Percentiles rank a stretch among this genome's conserved stretches.
Conservation (phyloP, 23 tunicate genomes). For the Halocynthia roretzi region DNA sequence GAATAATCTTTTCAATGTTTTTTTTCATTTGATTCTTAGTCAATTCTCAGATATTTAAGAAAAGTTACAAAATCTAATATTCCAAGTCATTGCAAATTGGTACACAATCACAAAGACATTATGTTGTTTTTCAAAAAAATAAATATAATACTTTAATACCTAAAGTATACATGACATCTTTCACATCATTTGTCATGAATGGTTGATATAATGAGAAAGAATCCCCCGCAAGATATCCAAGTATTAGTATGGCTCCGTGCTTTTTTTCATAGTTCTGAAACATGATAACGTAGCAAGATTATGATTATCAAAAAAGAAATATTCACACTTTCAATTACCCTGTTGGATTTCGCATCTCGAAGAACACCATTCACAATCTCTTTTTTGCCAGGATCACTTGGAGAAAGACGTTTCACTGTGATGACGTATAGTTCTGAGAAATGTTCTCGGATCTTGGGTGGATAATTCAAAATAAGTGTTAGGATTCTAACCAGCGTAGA, state of each 20-base stretch:
- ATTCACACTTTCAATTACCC: not conserved
- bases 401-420: constrained; percentile 2
- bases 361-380: not conserved
- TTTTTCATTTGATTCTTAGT: no score
- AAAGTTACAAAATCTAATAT: no score
- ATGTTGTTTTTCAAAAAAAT: not conserved
- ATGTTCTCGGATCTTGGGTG: constrained; percentile 33
- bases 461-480: constrained; percentile 4
- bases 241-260: constrained; percentile 45
- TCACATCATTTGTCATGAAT: not conserved
- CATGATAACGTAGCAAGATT: not conserved
- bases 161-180: constrained; percentile 4
- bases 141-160: not conserved
- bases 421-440: constrained; percentile 55
- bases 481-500: not conserved
- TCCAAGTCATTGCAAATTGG: no score
- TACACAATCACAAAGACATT: no score
- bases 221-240: constrained; percentile 53
- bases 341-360: not conserved
- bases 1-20: no score
- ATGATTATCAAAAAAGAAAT: not conserved
- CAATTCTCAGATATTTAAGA: no score
- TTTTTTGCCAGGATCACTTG: not conserved
- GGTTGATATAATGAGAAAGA: constrained; percentile 1
- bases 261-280: constrained; percentile 51